Percentiles rank a stretch among this genome's conserved stretches.
These are phyloP conservation scores for Boloria selene DNA, from an alignment of 2,888 invertebrate species.

Conservation along the genomic window DNA sequence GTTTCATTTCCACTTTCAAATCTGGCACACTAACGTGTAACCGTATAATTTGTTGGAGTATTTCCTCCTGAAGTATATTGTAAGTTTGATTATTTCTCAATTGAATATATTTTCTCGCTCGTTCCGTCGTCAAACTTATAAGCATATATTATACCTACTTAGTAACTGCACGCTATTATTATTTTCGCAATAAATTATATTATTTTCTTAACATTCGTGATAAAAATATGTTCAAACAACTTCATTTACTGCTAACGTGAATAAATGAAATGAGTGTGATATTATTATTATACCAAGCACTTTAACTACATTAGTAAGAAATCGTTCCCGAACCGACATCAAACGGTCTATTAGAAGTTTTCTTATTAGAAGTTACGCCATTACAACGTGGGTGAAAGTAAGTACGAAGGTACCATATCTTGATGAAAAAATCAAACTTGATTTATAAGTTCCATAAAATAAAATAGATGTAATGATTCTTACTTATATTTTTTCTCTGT, in stretches of 20 bases:
- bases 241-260: neutral
- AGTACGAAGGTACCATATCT: slow-evolving; percentile 54
- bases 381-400: slow-evolving; percentile 59
- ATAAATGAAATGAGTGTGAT: slow-evolving; percentile 12
- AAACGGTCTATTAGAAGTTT: slow-evolving; percentile 78
- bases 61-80: no score
- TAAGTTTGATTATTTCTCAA: no score
- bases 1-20: no score
- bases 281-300: slow-evolving; percentile 47
- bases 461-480: neutral
- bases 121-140: no score
- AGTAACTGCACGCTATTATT: no score
- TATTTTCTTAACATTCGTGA: neutral
- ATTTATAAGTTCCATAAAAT: neutral
- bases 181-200: no score
- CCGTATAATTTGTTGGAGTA: no score
- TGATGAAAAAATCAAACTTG: slow-evolving; percentile 57
- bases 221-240: neutral
- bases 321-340: slow-evolving; percentile 68
- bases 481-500: no score
- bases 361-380: slow-evolving; percentile 80
- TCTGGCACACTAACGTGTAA: no score
- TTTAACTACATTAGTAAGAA: slow-evolving; percentile 70
- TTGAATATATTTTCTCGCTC: no score
- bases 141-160: no score